Conservation (phyloP, 2,113 vertebrate species). For the Saguinus imperator region DNA sequence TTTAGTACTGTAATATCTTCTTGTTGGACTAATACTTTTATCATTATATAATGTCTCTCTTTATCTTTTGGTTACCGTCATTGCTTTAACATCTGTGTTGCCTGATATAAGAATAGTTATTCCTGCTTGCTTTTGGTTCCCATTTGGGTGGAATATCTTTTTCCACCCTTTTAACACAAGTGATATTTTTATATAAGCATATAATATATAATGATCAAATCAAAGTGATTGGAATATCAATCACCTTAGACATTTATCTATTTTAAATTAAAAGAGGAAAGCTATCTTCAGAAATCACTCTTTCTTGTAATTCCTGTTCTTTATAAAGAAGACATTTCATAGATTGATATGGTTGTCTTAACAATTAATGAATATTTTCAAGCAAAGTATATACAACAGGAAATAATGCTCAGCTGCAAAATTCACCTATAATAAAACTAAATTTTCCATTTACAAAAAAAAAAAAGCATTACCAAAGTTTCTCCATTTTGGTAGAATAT, state of each 20-base stretch:
- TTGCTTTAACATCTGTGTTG: no score
- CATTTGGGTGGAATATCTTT: no score
- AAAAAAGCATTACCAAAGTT: background rate
- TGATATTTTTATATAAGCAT: background rate
- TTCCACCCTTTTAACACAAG: no score
- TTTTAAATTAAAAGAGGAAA: constrained; percentile 1
- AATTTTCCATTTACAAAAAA: background rate
- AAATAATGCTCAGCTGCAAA: background rate
- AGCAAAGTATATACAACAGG: background rate
- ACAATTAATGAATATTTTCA: constrained; percentile 14
- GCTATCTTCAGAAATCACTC: background rate
- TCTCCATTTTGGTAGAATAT: constrained; percentile 29
- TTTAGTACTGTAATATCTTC: no score
- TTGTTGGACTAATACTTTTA: no score
- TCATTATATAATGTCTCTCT: no score
- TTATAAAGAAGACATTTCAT: constrained; percentile 23
- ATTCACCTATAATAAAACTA: background rate
- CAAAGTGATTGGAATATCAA: background rate
- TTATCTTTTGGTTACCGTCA: no score
- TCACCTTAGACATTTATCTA: background rate
- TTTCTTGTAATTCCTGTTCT: background rate
- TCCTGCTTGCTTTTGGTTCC: no score
- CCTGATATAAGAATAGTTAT: no score
- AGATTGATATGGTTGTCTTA: constrained; percentile 9
- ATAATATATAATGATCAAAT: background rate